A percentile compares a stretch with the other conserved stretches of the same genome.
phyloP scores from a whole-genome alignment of 2,888 invertebrate genomes.

The Synergus laeviventris region DNA sequence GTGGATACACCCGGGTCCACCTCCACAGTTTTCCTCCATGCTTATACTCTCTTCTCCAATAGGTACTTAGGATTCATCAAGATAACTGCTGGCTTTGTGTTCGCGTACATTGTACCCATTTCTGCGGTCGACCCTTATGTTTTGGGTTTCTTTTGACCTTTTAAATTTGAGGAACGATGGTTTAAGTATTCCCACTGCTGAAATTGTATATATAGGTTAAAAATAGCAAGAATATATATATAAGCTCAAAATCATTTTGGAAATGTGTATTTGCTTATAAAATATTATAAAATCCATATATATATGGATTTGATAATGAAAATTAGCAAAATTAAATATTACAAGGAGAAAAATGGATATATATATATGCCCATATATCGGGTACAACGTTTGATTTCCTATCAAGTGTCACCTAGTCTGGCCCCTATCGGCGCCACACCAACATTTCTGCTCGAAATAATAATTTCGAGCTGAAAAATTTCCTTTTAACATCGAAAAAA shows the following conservation, averaged over 20 bases:
- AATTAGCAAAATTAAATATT: too few relatives aligned
- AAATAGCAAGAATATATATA: background rate
- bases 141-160: slow-evolving; percentile 43
- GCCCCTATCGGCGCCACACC: too few relatives aligned
- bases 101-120: slow-evolving; percentile 49
- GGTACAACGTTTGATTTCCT: too few relatives aligned
- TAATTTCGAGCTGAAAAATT: background rate
- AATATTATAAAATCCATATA: too few relatives aligned
- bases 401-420: too few relatives aligned
- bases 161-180: slow-evolving; percentile 29
- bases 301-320: too few relatives aligned
- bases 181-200: slow-evolving; percentile 14
- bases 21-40: slow-evolving; percentile 42
- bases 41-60: slow-evolving; percentile 62
- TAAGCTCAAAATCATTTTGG: background rate
- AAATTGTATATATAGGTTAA: background rate
- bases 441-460: too few relatives aligned
- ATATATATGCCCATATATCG: too few relatives aligned
- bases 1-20: slow-evolving; percentile 55
- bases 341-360: too few relatives aligned
- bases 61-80: slow-evolving; percentile 72
- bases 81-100: slow-evolving; percentile 63
- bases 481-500: background rate
- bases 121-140: slow-evolving; percentile 46
- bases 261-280: too few relatives aligned